These are phyloP conservation scores for Amblyteles armatorius DNA, from an alignment of 2,888 invertebrate species.

Conservation along the genomic window DNA sequence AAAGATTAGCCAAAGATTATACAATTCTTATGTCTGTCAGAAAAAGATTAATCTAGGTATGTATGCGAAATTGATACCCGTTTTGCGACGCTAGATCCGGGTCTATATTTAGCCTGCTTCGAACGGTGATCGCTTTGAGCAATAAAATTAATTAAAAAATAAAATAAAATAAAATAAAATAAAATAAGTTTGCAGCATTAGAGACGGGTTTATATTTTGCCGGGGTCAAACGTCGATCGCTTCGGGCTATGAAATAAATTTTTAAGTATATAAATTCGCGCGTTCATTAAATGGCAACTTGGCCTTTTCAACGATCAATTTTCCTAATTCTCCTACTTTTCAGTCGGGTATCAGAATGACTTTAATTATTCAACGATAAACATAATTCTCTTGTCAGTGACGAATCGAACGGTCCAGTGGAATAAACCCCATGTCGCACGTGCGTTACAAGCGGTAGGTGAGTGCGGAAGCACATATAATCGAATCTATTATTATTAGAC, in stretches of 20 bases:
- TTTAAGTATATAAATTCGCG: neutral
- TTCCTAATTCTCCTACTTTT: no score
- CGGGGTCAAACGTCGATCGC: neutral
- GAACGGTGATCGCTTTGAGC: neutral
- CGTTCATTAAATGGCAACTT: no score
- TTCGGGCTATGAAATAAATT: neutral
- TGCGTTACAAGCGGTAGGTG: slow-evolving; percentile 12
- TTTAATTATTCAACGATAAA: no score
- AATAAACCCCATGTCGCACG: slow-evolving; percentile 8
- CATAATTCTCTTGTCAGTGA: no score
- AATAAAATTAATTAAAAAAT: neutral
- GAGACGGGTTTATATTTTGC: slow-evolving; percentile 2
- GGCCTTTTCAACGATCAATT: no score
- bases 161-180: neutral
- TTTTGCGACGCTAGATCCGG: neutral
- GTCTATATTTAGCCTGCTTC: slow-evolving; percentile 11
- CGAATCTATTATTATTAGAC: slow-evolving; percentile 38
- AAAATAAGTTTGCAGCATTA: neutral
- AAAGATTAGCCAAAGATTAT: neutral
- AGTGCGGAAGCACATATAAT: slow-evolving; percentile 25
- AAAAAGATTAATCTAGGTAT: neutral
- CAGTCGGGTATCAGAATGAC: no score
- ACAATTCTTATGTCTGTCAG: neutral
- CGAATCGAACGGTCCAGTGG: neutral
- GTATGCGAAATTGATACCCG: slow-evolving; percentile 2